Evolutionary conservation across 2,113 vertebrate species (phyloP).

Genomic region (Hemicordylus capensis): DNA sequence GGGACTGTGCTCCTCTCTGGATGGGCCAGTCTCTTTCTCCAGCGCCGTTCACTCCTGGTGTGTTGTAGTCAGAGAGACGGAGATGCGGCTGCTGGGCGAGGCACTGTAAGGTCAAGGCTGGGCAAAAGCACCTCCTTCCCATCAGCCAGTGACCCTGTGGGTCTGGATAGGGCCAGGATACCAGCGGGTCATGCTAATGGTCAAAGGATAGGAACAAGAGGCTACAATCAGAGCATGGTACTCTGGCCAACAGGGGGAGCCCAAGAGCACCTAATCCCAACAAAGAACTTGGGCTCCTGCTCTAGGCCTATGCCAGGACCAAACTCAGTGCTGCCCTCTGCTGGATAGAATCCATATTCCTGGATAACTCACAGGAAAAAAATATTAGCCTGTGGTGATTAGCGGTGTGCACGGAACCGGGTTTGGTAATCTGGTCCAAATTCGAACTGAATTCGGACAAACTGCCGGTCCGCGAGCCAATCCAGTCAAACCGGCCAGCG

Average conservation of each 20-base stretch:
- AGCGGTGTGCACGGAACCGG: too few species aligned
- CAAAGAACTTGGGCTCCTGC: neutral
- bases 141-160: conserved; percentile 10
- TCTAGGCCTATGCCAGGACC: neutral
- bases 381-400: too few species aligned
- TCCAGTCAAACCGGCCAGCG: too few species aligned
- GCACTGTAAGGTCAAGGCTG: conserved; percentile 37
- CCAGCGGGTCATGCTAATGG: conserved; percentile 23
- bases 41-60: conserved; percentile 34
- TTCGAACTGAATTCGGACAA: too few species aligned
- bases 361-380: neutral
- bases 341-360: neutral
- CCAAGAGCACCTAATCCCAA: neutral
- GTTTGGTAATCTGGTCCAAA: too few species aligned
- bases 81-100: conserved; percentile 46
- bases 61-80: conserved; percentile 43
- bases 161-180: conserved; percentile 6
- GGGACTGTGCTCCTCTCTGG: conserved; percentile 44
- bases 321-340: neutral
- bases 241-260: conserved; percentile 1
- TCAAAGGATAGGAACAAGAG: conserved; percentile 27
- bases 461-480: too few species aligned
- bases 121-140: conserved; percentile 20
- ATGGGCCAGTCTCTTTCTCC: conserved; percentile 34
- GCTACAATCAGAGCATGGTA: conserved; percentile 10